Evolutionary conservation across 2,888 invertebrate species (phyloP), one percentile per base, ranked within the genome.

Genomic region (Lasioglossum lativentre): DNA sequence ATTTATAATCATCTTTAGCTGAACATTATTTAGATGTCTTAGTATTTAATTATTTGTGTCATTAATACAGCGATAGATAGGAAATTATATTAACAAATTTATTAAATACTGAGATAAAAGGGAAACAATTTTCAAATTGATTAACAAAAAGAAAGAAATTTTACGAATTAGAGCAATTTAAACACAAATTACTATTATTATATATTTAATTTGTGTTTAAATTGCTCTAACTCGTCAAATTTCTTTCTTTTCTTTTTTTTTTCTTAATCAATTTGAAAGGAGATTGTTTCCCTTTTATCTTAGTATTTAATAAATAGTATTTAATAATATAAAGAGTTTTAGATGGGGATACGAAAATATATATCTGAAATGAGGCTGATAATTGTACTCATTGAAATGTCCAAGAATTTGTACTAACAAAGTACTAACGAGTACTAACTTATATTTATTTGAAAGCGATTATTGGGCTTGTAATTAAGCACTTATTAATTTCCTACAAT

Each of bases 21-120:
- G n/a, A n/a, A n/a, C n/a, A n/a, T n/a, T n/a, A n/a, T n/a, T n/a
- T n/a, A n/a, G n/a, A n/a, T n/a, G n/a, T n/a, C n/a, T n/a, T n/a
- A n/a, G n/a, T n/a, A n/a, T n/a, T n/a, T n/a, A n/a, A n/a, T n/a
- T n/a, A n/a, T n/a, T n/a, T n/a, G n/a, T 88, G 85, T 90, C 86
- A 84, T 90, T 88, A 87, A 86, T 90, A 86, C 85, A 90, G 87
- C 86, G 71, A 87, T 87, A 89, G 82, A 85, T 89, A 87, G 83
- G 90, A 90, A 92, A 90, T 91, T 90, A 90, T 85, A 88, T 85
- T 91, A 89, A 91, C 80, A 91, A 90, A n/a, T n/a, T n/a, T n/a
- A 91, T 90, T 88, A 89, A 91, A 90, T 89, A 82, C n/a, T n/a
- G n/a, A n/a, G 12, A 38, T 70, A 70, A 70, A 68, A 40, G n/a